Evolutionary conservation across 2,888 invertebrate genomes (phyloP).

Genomic region (Acleris cristana): DNA sequence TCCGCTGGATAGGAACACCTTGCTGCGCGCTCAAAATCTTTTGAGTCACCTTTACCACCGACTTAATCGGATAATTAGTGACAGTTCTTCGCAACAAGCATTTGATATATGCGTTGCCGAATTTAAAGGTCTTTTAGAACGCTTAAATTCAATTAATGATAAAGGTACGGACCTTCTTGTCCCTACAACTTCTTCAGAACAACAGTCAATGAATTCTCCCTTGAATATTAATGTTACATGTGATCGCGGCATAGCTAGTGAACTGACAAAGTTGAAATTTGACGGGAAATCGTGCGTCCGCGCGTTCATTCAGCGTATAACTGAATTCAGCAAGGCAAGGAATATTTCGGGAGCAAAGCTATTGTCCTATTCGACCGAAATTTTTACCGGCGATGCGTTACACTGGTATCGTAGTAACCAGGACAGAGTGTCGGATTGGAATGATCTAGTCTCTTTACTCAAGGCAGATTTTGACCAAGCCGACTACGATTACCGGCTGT

Average conservation of each 20-base stretch:
- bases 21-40: conserved; percentile 10
- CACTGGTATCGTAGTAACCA: conserved; percentile 12
- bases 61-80: not conserved
- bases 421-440: conserved; percentile 5
- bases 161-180: not conserved
- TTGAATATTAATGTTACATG: conserved; percentile 11
- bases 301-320: conserved; percentile 14
- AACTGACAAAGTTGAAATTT: not conserved
- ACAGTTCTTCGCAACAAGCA: not conserved
- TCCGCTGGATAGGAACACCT: not conserved
- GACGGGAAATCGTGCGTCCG: conserved; percentile 14
- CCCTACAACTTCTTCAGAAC: not conserved
- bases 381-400: conserved; percentile 14
- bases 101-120: not conserved
- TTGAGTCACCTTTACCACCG: conserved; percentile 4
- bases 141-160: not conserved
- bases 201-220: not conserved
- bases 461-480: conserved; percentile 4
- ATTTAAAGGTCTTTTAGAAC: conserved; percentile 5
- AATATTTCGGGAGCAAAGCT: not conserved
- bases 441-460: conserved; percentile 1
- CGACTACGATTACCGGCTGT: conserved; percentile 25
- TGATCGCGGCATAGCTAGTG: conserved; percentile 3
- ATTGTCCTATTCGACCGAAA: conserved; percentile 7
- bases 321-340: conserved; percentile 9